Percentiles rank a stretch among this genome's conserved stretches.
Evolutionary conservation across 2,113 vertebrate species (phyloP).

Genomic region (Chitala chitala): DNA sequence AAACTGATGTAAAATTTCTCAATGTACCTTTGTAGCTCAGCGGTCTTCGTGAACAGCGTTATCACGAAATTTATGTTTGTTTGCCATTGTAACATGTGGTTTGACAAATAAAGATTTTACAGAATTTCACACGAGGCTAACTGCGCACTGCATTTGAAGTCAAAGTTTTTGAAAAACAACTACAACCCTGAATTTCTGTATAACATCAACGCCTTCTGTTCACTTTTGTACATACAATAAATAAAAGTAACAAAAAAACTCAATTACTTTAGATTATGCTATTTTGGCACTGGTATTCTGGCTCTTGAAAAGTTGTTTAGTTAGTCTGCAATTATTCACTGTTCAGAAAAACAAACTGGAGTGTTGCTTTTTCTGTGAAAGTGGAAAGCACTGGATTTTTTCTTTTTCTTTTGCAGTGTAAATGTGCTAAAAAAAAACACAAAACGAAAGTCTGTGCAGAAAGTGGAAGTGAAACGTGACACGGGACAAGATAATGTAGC

Average conservation of each 20-base stretch:
- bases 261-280: neutral
- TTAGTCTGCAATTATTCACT: neutral
- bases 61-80: too few relatives aligned
- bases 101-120: too few relatives aligned
- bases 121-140: too few relatives aligned
- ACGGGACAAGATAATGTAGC: neutral
- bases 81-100: too few relatives aligned
- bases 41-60: too few relatives aligned
- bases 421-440: neutral
- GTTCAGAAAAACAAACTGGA: neutral
- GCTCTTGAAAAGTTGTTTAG: constrained; percentile 1
- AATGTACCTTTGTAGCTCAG: too few relatives aligned
- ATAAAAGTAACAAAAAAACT: neutral
- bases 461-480: constrained; percentile 13
- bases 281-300: neutral
- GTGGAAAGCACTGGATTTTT: neutral
- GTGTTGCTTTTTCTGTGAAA: neutral
- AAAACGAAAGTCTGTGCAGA: neutral
- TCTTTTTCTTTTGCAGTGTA: too few relatives aligned
- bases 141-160: too few relatives aligned
- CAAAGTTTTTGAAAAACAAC: constrained; percentile 10
- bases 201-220: neutral
- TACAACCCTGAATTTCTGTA: neutral
- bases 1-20: too few relatives aligned
- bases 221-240: too few relatives aligned